Conservation (phyloP, 2,888 invertebrate genomes). For the Lobophora halterata region DNA sequence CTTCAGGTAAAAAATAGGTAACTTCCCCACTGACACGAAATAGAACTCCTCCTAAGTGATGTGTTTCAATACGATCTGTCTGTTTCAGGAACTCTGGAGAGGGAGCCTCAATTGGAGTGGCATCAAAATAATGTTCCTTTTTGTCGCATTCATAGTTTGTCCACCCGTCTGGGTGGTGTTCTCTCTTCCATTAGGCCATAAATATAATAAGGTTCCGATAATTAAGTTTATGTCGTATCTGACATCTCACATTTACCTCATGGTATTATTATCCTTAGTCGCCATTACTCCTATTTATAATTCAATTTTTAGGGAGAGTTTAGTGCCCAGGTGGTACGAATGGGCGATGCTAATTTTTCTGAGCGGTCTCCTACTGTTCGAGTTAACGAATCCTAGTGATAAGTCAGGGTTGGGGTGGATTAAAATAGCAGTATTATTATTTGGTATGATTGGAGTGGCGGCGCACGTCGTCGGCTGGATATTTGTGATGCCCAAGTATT, state of each 20-base stretch:
- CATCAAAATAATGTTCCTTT: conserved; percentile 95
- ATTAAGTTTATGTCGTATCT: conserved; percentile 99
- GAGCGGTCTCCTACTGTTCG: conserved; percentile 95
- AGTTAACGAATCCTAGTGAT: conserved; percentile 98
- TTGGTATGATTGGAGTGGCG: conserved; percentile 94
- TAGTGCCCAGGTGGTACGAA: conserved; percentile 97
- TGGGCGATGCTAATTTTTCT: conserved; percentile 97
- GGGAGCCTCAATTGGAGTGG: conserved; percentile 98
- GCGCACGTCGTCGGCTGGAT: conserved; percentile 92
- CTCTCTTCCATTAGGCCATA: conserved; percentile 96
- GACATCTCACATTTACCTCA: conserved; percentile 98
- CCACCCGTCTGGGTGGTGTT: conserved; percentile 98
- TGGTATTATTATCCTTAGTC: conserved; percentile 94
- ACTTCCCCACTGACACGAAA: conserved; percentile 48
- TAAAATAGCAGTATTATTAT: conserved; percentile 91
- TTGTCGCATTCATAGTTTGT: conserved; percentile 94
- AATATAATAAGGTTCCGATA: conserved; percentile 98
- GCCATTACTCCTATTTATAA: conserved; percentile 92
- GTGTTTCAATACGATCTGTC: conserved; percentile 9
- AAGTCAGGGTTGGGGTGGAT: conserved; percentile 98
- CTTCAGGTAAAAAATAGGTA: conserved; percentile 89
- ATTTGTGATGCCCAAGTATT: conserved; percentile 84
- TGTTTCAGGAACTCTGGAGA: conserved; percentile 95
- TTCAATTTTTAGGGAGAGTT: conserved; percentile 87
- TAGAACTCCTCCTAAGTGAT: conserved; percentile 18